These are phyloP conservation scores for Corticium candelabrum DNA, from an alignment of 37 sponge, comb jelly and placozoan species.

Conservation along the genomic window DNA sequence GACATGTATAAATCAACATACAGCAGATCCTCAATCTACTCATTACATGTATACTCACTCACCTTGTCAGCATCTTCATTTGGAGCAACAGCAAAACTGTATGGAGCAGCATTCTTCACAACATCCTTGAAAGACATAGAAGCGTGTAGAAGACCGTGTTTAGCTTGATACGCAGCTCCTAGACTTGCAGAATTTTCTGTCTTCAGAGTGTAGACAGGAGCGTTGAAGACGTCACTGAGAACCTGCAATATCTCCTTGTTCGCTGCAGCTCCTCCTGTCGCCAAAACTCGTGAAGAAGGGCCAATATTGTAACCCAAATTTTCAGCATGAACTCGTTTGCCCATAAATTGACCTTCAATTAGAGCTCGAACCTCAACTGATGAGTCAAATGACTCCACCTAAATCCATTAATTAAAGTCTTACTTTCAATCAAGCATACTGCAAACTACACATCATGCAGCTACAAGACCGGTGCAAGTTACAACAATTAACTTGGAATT, in stretches of 20 bases:
- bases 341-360: constrained; percentile 82
- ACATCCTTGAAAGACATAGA: not conserved
- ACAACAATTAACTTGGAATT: too few species aligned
- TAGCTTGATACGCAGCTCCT: constrained; percentile 80
- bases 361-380: constrained; percentile 65
- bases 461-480: too few species aligned
- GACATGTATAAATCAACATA: too few species aligned
- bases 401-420: too few species aligned
- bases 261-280: constrained; percentile 83
- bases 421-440: too few species aligned
- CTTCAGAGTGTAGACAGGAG: constrained; percentile 47
- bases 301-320: constrained; percentile 61
- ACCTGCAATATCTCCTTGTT: constrained; percentile 70
- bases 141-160: constrained; percentile 22
- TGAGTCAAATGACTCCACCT: constrained; percentile 28
- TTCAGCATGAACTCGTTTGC: constrained; percentile 66
- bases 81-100: not conserved
- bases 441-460: too few species aligned
- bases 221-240: constrained; percentile 80
- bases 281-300: constrained; percentile 54
- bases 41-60: not conserved
- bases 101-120: not conserved
- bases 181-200: constrained; percentile 84
- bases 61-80: not conserved
- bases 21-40: too few species aligned